Evolutionary conservation across 1,140 invertebrate species (phyloP).

Genomic region (Pachypsylla venusta): DNA sequence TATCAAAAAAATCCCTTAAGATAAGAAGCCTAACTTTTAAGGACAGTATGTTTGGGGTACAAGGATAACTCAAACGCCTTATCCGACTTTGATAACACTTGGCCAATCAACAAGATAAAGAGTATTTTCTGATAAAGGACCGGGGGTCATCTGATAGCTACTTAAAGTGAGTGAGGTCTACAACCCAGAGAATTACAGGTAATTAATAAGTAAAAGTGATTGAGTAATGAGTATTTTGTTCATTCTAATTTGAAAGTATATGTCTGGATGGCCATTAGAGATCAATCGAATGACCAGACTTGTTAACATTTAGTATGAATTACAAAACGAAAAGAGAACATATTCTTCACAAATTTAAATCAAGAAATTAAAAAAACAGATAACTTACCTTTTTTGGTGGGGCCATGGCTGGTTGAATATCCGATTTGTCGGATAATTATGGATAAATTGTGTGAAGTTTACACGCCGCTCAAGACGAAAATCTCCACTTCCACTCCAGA

Average conservation of each 20-base stretch:
- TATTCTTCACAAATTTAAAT: neutral
- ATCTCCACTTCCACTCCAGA: neutral
- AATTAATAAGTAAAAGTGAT: neutral
- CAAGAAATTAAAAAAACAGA: neutral
- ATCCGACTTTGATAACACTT: no score
- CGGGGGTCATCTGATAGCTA: no score
- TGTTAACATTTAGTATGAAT: no score
- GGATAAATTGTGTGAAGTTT: neutral
- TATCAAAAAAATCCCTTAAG: no score
- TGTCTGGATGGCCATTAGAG: neutral
- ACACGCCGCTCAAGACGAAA: neutral
- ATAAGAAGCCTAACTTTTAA: no score
- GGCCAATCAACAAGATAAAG: no score
- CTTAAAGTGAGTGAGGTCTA: no score
- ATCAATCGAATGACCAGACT: neutral
- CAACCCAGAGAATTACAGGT: no score
- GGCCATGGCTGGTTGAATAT: neutral
- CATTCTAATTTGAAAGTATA: neutral
- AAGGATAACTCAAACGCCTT: no score
- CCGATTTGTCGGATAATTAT: conserved; percentile 1
- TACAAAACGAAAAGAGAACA: no score
- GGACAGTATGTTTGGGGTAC: no score
- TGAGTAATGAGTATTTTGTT: neutral
- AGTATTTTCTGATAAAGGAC: no score
- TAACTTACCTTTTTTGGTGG: conserved; percentile 2